Evolutionary conservation across 2,797 vertebrate genomes (phyloP).

Genomic region (Acrossocheilus wenchowensis): DNA sequence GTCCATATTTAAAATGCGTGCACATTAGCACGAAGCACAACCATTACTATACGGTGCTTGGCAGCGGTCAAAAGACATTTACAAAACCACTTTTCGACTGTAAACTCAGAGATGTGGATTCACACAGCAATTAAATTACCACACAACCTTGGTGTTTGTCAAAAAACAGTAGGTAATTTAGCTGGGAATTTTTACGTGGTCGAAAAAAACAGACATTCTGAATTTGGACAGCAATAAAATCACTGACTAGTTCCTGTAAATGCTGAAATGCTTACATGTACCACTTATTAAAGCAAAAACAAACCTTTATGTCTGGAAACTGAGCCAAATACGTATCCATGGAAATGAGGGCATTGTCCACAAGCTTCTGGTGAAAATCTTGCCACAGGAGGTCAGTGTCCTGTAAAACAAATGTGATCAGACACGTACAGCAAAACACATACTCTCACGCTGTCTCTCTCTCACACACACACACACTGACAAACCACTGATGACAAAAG

Average conservation of each 20-base stretch:
- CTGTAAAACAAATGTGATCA: conserved; percentile 69
- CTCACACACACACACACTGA: background rate
- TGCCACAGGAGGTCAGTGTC: conserved; percentile 93
- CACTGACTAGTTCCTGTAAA: background rate
- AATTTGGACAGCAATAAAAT: conserved; percentile 3
- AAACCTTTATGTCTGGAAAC: conserved; percentile 96
- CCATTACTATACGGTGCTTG: background rate
- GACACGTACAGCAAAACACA: conserved; percentile 1
- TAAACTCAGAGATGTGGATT: background rate
- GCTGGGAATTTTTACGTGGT: background rate
- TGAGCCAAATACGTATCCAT: conserved; percentile 93
- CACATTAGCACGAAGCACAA: background rate
- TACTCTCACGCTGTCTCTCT: background rate
- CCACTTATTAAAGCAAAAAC: conserved; percentile 1
- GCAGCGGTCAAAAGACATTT: background rate
- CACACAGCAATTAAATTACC: background rate
- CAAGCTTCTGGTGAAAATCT: conserved; percentile 91
- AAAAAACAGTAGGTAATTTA: background rate
- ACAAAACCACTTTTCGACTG: background rate
- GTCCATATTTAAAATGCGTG: background rate
- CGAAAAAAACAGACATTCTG: background rate
- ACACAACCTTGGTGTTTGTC: background rate
- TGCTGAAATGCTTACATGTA: background rate
- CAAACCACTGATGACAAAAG: background rate
- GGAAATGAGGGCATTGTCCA: conserved; percentile 85